Base-by-base conservation (phyloP, 1,140 invertebrate species). In the Orussus abietinus region DNA sequence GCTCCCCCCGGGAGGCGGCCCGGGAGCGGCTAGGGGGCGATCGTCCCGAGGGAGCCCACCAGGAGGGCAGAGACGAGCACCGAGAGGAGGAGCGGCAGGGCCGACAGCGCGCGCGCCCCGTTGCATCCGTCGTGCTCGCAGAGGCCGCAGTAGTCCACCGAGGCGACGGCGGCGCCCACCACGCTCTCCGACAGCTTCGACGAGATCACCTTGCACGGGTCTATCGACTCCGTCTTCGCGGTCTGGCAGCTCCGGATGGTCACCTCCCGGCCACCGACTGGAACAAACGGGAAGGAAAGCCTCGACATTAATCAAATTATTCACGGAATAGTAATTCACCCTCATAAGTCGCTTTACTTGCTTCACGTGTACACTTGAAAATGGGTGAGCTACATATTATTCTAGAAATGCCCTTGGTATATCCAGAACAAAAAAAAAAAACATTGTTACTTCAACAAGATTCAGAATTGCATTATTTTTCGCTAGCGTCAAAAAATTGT, bases 71-170 rank as follows among this genome's bases (percentile, higher is more conserved):
- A 28, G 1, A 41, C 56, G 0, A 64, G 10, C 9, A 59, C n/a
- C 5, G 47, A 39, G 3, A 57, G 5, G 3, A 51, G 26, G 10
- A 55, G 52, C 31, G 43, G 29, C 0, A 63, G 38, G n/a, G n/a
- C n/a, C 5, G 52, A 48, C 5, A 39, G 0, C 5, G 9, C 7
- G 10, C 18, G 36, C 0, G 53, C 39, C 5, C 53, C 45, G 17
- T 70, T 70, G 45, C 67, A 70, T 14, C 43, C 51, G 1, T 70
- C 62, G 4, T 40, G 37, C 3, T 34, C 26, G 36, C 67, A 70
- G 0, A 64, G 33, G 0, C 31, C 40, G 38, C 67, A 70, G 17
- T 25, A 46, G 13, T 55, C 32, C 20, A 65, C 33, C n/a, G n/a
- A n/a, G n/a, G n/a, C n/a, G 1, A 6, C 35, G n/a, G 25, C 41